Evolutionary conservation across 2,113 vertebrate genomes (phyloP).

Genomic region (Campylorhamphus procurvoides): DNA sequence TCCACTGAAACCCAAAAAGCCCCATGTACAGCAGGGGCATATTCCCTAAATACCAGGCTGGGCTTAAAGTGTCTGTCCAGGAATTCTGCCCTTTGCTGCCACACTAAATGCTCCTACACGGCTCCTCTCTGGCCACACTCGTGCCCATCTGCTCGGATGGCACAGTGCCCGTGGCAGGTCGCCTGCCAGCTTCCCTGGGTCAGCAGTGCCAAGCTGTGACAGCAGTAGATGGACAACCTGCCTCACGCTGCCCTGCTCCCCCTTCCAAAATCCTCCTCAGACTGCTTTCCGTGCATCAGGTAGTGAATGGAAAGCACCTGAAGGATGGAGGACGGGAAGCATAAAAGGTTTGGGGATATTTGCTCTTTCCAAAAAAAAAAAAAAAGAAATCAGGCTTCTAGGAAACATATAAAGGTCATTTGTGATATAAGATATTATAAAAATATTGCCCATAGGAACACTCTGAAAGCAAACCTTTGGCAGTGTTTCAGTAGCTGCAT

Average conservation of each 20-base stretch:
- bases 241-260: background rate
- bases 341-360: background rate
- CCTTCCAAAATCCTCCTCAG: conserved; percentile 11
- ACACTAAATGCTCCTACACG: conserved; percentile 57
- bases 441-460: conserved; percentile 27
- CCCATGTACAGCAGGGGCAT: background rate
- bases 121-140: conserved; percentile 37
- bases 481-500: conserved; percentile 59
- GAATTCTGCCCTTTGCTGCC: conserved; percentile 66
- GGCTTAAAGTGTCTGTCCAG: conserved; percentile 12
- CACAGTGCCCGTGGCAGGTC: conserved; percentile 27
- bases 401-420: background rate
- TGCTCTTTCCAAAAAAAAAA: background rate
- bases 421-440: conserved; percentile 38
- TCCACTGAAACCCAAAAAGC: background rate
- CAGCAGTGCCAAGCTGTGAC: conserved; percentile 35
- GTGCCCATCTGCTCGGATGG: conserved; percentile 65
- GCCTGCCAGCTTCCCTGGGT: conserved; percentile 41
- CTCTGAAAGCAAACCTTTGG: conserved; percentile 59
- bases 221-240: conserved; percentile 53
- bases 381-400: conserved; percentile 28
- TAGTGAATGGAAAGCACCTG: background rate
- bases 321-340: background rate
- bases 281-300: accelerated
- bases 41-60: background rate